Evolutionary conservation across 2,113 vertebrate genomes (phyloP), one percentile per base, ranked within the genome.

Genomic region (Electrona antarctica): DNA sequence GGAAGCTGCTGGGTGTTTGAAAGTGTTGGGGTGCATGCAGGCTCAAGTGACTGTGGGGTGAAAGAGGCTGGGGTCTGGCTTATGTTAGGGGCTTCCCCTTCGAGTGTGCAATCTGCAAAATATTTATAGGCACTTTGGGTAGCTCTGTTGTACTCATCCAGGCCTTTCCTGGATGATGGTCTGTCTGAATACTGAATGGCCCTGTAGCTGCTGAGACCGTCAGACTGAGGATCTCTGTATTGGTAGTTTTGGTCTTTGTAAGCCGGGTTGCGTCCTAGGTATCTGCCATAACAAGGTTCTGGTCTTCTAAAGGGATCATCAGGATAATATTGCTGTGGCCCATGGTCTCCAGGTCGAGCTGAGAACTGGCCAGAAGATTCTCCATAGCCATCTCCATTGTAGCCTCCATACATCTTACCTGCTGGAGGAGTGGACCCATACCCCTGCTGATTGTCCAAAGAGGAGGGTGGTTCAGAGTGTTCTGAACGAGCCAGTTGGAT

Each of bases 111-210:
- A 45, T 91, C 91, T 71, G 93, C 82, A 81, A 96, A 98, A 90
- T 97, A 97, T 45, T 95, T 95, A n/a, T 95, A 94, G 84, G 92
- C 93, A 91, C 92, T 94, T 93, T 91, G 96, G 65, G 93, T 95
- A 11, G 94, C 64, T 88, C 89, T 94, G 15, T 91, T 59, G 64
- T 94, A 95, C 60, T 96, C 95, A 8, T 91, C 3, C 84, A 95
- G 95, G 0, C 92, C 95, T 78, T 95, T 97, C 71, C 98, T 95
- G 68, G 96, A 95, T 8, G 92, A 3, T 0, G 96, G 95, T 28
- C 95, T 92, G 79, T 99, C 97, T 0, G 98, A 99, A 88, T 94
- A 96, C 85, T 97, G 98, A 59, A 97, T 98, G 0, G 95, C 78
- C 81, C 96, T 93, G 41, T 97, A 99, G 77, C 94, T 98, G 59